Evolutionary conservation across 2,888 invertebrate species (phyloP), one percentile per base, ranked within the genome.

Genomic region (Drosophila lutescens): DNA sequence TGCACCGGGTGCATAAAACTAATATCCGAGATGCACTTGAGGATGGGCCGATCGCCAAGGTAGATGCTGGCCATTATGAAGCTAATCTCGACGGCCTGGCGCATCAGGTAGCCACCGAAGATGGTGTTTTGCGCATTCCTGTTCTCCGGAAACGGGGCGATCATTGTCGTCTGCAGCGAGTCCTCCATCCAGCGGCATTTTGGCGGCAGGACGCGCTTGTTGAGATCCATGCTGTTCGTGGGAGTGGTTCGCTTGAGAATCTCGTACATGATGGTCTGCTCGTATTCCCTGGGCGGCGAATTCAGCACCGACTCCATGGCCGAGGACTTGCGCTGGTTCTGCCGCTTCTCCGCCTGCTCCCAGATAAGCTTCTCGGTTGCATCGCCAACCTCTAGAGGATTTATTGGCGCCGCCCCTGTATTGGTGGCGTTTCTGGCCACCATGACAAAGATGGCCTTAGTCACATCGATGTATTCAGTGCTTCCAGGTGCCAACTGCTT

Each of bases 21-120:
- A 69, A 96, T 95, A 89, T 96, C 95, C 88, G 95, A 95, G 51
- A 96, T 95, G 70, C 94, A 93, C 67, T 93, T 91, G 26, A 95
- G 86, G 46, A 92, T 92, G 0, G 95, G 94, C 1, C 94, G 92
- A 32, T 92, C 91, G 71, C 93, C 92, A 77, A 93, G 93, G 89
- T 94, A 95, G 26, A 94, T 89, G 78, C 93, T 93, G n/a, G 94
- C 94, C 82, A 94, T 93, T 0, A 95, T 93, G 94, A 94, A 95
- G 43, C 95, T 95, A 17, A 96, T 91, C 91, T 97, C 96, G 55
- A 94, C 93, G 0, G 96, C 96, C 79, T 95, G 94, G 17, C 96
- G 93, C 96, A 97, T 97, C 26, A 97, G 91, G 89, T 94, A 96
- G 0, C 97, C 97, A 59, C 97, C 97, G 90, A 97, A 97, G 26